A percentile compares a stretch with the other conserved stretches of the same genome.
phyloP scores from a whole-genome alignment of 2,113 vertebrate species.

The Eolophus roseicapilla region DNA sequence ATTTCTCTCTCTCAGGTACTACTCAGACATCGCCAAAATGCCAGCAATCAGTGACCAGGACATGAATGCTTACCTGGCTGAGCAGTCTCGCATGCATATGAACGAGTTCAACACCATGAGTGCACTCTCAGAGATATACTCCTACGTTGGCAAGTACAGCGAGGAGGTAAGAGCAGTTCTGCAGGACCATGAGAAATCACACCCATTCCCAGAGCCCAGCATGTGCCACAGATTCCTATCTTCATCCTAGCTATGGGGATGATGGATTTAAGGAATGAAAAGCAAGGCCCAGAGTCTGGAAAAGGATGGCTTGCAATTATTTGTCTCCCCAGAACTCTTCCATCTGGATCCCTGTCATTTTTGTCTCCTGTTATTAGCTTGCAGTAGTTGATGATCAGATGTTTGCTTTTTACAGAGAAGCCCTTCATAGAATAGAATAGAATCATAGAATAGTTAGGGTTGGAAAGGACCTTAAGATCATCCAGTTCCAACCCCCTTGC shows the following conservation, averaged over 20 bases:
- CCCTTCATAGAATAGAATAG: neutral
- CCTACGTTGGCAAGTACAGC: conserved; percentile 96
- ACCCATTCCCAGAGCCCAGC: neutral
- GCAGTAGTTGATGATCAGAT: neutral
- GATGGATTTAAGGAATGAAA: neutral
- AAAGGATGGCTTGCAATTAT: neutral
- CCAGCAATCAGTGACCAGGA: conserved; percentile 98
- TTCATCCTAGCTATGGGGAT: neutral
- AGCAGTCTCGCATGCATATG: conserved; percentile 99
- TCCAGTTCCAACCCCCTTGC: too few relatives aligned
- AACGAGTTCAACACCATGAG: conserved; percentile 99
- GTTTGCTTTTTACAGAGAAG: neutral
- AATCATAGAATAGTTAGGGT: too few relatives aligned
- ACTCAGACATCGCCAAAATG: conserved; percentile 98
- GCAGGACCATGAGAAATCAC: too few relatives aligned
- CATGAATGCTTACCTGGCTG: conserved; percentile 98
- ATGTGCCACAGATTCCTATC: neutral
- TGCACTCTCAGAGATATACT: conserved; percentile 97
- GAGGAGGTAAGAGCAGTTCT: conserved; percentile 86
- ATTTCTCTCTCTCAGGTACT: conserved; percentile 81
- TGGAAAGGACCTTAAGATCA: too few relatives aligned
- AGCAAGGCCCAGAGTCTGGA: neutral
- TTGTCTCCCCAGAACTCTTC: neutral
- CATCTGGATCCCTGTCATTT: neutral
- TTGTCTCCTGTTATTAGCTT: neutral